A percentile compares a stretch with the other conserved stretches of the same genome.
phyloP scores from a whole-genome alignment of 2,888 invertebrate species.

The Lycaena phlaeas region DNA sequence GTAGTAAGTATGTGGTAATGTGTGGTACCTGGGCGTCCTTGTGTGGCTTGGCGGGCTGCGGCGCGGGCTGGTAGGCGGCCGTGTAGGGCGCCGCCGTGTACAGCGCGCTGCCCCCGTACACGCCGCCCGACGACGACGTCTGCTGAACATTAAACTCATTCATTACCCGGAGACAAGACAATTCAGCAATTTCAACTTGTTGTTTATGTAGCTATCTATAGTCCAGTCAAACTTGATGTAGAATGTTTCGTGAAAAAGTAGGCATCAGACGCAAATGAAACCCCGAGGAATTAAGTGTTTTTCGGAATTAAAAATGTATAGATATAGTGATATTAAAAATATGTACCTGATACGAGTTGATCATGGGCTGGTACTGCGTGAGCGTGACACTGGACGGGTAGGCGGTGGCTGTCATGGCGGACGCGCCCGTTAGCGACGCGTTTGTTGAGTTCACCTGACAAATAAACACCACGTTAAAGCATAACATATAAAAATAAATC shows the following conservation, averaged over 20 bases:
- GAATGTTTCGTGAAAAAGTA: no score
- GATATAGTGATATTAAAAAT: no score
- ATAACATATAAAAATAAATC: no score
- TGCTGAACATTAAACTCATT: conserved; percentile 21
- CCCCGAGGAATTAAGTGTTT: no score
- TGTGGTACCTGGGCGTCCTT: conserved; percentile 16
- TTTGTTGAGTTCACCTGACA: conserved; percentile 54
- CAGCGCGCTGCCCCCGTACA: conserved; percentile 56
- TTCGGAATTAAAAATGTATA: no score
- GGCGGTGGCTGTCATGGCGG: conserved; percentile 33
- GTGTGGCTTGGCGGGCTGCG: conserved; percentile 22
- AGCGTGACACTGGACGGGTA: conserved; percentile 64
- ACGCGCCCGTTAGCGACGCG: conserved; percentile 48
- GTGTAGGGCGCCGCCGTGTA: conserved; percentile 48
- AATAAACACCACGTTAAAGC: no score
- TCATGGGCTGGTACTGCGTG: conserved; percentile 61
- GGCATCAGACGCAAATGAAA: no score
- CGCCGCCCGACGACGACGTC: conserved; percentile 54
- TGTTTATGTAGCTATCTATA: no score
- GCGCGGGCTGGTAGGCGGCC: conserved; percentile 21
- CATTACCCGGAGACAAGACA: no score
- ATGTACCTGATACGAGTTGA: conserved; percentile 60
- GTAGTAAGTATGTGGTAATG: background rate
- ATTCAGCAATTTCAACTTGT: no score
- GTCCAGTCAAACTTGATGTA: no score